Percentiles rank a stretch among this genome's conserved stretches.
phyloP scores from a whole-genome alignment of 2,113 vertebrate genomes.

The Cryptotis parvus region DNA sequence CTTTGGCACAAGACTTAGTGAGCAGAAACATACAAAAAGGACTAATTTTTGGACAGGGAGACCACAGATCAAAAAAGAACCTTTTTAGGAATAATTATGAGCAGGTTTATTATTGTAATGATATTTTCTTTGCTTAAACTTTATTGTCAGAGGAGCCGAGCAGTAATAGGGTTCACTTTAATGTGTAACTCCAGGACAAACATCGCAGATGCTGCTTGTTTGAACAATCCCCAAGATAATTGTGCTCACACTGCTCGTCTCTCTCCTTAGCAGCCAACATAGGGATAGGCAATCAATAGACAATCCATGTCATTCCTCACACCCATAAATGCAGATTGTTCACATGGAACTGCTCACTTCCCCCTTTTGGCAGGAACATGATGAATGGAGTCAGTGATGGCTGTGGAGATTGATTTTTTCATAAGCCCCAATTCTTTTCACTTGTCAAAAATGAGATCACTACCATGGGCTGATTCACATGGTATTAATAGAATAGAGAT shows the following conservation, averaged over 20 bases:
- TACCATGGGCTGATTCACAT: not conserved
- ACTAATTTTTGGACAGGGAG: not conserved
- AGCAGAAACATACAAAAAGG: not conserved
- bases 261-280: not conserved
- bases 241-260: not conserved
- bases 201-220: not conserved
- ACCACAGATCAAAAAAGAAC: not conserved
- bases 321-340: not conserved
- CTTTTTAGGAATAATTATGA: conserved; percentile 4
- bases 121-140: not conserved
- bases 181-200: not conserved
- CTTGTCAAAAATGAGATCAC: conserved; percentile 23
- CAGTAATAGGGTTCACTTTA: not conserved
- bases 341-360: conserved; percentile 6
- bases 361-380: conserved; percentile 36
- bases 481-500: not conserved
- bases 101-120: not conserved
- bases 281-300: not conserved
- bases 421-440: conserved; percentile 37
- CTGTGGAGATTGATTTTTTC: conserved; percentile 50
- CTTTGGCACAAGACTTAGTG: not conserved
- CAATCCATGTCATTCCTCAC: conserved; percentile 1
- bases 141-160: not conserved
- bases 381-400: conserved; percentile 40
- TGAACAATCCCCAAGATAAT: not conserved